These are phyloP conservation scores for Ophion ellenae DNA, from an alignment of 2,888 invertebrate species.

Conservation along the genomic window DNA sequence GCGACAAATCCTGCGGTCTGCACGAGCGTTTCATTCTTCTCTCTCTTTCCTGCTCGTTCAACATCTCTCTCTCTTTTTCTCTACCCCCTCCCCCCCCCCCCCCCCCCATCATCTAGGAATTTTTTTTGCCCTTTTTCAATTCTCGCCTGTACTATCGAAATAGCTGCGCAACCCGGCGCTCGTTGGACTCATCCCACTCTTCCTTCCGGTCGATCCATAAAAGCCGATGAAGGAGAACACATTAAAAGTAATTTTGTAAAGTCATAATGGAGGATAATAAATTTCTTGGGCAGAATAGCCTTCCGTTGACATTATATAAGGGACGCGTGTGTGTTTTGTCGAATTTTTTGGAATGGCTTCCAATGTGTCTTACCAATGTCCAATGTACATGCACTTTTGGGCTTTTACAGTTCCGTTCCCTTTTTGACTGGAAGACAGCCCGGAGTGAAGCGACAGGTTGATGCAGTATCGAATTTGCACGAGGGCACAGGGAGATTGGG, in stretches of 20 bases:
- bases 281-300: neutral
- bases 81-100: neutral
- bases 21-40: conserved; percentile 61
- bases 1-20: conserved; percentile 67
- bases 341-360: neutral
- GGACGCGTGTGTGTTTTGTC: neutral
- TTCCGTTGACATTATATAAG: neutral
- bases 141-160: conserved; percentile 35
- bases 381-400: neutral
- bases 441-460: neutral
- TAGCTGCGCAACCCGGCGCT: neutral
- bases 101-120: neutral
- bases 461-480: neutral
- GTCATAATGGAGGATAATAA: neutral
- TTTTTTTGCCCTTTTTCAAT: conserved; percentile 41
- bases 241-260: neutral
- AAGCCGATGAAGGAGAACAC: neutral
- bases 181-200: neutral
- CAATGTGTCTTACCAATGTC: neutral
- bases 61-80: neutral
- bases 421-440: neutral
- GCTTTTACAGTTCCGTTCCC: neutral
- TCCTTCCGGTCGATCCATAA: neutral
- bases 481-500: no score
- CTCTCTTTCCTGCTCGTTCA: neutral